Conservation (phyloP, 2,888 invertebrate species). For the Icerya purchasi region DNA sequence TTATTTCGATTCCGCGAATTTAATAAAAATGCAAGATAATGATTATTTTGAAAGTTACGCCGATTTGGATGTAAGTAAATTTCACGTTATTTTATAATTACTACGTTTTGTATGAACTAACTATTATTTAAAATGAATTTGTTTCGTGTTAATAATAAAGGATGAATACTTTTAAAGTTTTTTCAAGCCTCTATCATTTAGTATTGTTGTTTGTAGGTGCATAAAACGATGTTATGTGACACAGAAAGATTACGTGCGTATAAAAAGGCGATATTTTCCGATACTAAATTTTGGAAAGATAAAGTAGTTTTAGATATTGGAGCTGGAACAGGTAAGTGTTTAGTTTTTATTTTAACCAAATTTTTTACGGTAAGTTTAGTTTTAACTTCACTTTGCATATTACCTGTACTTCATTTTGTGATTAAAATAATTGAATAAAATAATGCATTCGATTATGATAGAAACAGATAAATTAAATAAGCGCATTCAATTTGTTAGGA, state of each 20-base stretch:
- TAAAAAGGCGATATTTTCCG: slow-evolving; percentile 49
- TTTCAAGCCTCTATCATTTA: too few relatives aligned
- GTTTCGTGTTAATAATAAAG: too few relatives aligned
- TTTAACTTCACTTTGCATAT: too few relatives aligned
- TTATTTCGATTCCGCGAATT: too few relatives aligned
- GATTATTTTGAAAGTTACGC: slow-evolving; percentile 50
- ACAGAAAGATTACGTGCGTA: slow-evolving; percentile 54
- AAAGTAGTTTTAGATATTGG: slow-evolving; percentile 72
- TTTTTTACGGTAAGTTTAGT: too few relatives aligned
- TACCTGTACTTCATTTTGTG: too few relatives aligned
- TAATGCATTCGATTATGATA: too few relatives aligned
- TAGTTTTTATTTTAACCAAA: too few relatives aligned
- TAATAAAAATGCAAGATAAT: slow-evolving; percentile 21
- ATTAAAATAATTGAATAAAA: too few relatives aligned
- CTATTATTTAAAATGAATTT: not conserved
- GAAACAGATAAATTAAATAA: too few relatives aligned
- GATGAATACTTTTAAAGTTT: too few relatives aligned
- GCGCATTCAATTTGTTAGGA: slow-evolving; percentile 29
- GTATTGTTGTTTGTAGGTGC: slow-evolving; percentile 36
- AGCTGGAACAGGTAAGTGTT: slow-evolving; percentile 48
- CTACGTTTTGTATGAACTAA: not conserved
- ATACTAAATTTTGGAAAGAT: slow-evolving; percentile 41
- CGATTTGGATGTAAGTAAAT: slow-evolving; percentile 41
- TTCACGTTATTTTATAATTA: not conserved
- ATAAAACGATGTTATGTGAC: slow-evolving; percentile 61